A percentile compares a stretch with the other conserved stretches of the same genome.
phyloP scores from a whole-genome alignment of 1,140 invertebrate genomes.

The Aphelenchoides avenae region DNA sequence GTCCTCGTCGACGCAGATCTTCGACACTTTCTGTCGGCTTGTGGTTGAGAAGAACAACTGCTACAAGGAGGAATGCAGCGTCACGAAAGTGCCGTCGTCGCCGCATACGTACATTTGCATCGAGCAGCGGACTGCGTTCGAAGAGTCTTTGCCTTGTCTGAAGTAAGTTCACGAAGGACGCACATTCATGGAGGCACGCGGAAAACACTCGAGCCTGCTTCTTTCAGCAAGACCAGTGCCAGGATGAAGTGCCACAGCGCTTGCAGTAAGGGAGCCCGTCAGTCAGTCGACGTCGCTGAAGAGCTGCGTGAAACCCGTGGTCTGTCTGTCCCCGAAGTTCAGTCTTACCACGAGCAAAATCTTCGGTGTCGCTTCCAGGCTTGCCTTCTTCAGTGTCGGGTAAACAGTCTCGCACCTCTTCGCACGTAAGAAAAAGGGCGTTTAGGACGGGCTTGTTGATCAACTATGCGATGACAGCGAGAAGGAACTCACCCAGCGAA shows the following conservation, averaged over 20 bases:
- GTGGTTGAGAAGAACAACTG: constrained; percentile 14
- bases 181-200: constrained; percentile 12
- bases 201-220: constrained; percentile 1
- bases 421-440: not conserved
- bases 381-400: constrained; percentile 26
- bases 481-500: constrained; percentile 1
- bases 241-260: constrained; percentile 33
- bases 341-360: constrained; percentile 34
- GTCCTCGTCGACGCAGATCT: constrained; percentile 24
- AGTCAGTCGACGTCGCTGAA: constrained; percentile 10
- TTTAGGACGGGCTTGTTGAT: constrained; percentile 15
- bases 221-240: constrained; percentile 22
- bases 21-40: constrained; percentile 25
- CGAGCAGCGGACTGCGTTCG: constrained; percentile 24
- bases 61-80: constrained; percentile 20
- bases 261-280: constrained; percentile 29
- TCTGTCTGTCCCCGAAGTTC: constrained; percentile 5
- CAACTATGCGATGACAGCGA: constrained; percentile 10
- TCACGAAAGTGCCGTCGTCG: constrained; percentile 2
- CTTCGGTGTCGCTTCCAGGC: constrained; percentile 38
- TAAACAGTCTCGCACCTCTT: constrained; percentile 1
- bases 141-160: constrained; percentile 23
- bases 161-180: constrained; percentile 25
- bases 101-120: constrained; percentile 37
- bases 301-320: constrained; percentile 20